These are phyloP conservation scores for Riptortus pedestris DNA, from an alignment of 1,140 invertebrate genomes.

Conservation along the genomic window DNA sequence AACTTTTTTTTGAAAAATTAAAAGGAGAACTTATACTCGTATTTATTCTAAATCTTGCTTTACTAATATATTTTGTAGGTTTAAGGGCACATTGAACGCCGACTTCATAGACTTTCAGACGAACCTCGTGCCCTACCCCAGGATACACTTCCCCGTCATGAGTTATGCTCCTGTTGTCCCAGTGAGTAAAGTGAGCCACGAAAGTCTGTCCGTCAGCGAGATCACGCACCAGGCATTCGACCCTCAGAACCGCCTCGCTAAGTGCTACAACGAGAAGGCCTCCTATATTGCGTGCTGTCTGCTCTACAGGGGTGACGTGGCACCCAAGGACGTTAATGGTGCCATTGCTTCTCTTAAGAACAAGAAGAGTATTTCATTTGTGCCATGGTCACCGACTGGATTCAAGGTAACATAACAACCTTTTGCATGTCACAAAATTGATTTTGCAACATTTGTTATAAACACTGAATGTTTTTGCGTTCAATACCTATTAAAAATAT, in stretches of 20 bases:
- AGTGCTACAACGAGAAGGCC: conserved; percentile 40
- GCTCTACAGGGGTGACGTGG: conserved; percentile 47
- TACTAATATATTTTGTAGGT: too few relatives aligned
- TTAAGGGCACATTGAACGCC: conserved; percentile 61
- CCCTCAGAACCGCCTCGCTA: conserved; percentile 45
- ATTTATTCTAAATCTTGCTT: too few relatives aligned
- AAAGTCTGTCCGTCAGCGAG: conserved; percentile 37
- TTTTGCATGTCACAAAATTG: too few relatives aligned
- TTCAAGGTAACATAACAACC: conserved; percentile 25
- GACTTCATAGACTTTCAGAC: conserved; percentile 59
- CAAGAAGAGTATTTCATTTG: conserved; percentile 41
- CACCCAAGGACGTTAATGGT: conserved; percentile 47
- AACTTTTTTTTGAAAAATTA: too few relatives aligned
- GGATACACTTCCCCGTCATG: conserved; percentile 45
- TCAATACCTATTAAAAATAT: too few relatives aligned
- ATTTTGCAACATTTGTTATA: too few relatives aligned
- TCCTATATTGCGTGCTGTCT: conserved; percentile 51
- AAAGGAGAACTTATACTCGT: too few relatives aligned
- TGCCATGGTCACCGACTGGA: conserved; percentile 36
- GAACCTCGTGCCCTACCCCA: conserved; percentile 45
- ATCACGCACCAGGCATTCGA: conserved; percentile 42
- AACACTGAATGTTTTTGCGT: too few relatives aligned
- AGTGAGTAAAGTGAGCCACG: conserved; percentile 38
- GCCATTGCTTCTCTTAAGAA: conserved; percentile 42
- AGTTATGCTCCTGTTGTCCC: conserved; percentile 45